Percentiles rank a stretch among this genome's conserved stretches.
Conservation (phyloP, 1,140 invertebrate genomes). For the Papilio aristodemus region DNA sequence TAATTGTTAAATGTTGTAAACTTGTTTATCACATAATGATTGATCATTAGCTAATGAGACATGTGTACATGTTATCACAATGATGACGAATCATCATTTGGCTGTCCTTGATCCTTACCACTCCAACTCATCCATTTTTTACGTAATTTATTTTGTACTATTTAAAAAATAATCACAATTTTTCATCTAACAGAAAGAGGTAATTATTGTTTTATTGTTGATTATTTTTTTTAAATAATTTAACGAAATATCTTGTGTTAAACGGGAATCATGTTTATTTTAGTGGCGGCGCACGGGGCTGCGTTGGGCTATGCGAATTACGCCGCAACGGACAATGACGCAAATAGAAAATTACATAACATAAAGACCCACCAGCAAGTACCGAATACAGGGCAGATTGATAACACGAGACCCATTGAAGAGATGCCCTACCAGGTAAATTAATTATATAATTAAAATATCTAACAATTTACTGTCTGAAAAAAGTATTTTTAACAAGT, state of each 20-base stretch:
- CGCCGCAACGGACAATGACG: slow-evolving; percentile 67
- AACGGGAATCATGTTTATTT: slow-evolving; percentile 35
- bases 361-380: slow-evolving; percentile 80
- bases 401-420: slow-evolving; percentile 72
- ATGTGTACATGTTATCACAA: slow-evolving; percentile 75
- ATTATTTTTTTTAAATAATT: neutral
- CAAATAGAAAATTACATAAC: slow-evolving; percentile 73
- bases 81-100: slow-evolving; percentile 62
- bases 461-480: slow-evolving; percentile 9
- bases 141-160: neutral
- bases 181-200: slow-evolving; percentile 19
- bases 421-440: slow-evolving; percentile 82
- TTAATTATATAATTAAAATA: slow-evolving; percentile 20
- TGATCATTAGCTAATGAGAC: slow-evolving; percentile 33
- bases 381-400: slow-evolving; percentile 61
- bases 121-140: slow-evolving; percentile 36
- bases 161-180: slow-evolving; percentile 20
- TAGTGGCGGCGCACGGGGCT: slow-evolving; percentile 79
- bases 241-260: neutral
- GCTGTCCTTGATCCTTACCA: slow-evolving; percentile 56
- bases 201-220: slow-evolving; percentile 31
- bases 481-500: neutral
- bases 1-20: slow-evolving; percentile 32
- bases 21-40: slow-evolving; percentile 38
- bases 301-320: slow-evolving; percentile 78